Evolutionary conservation across 1,140 invertebrate genomes (phyloP), one percentile per base, ranked within the genome.

Genomic region (Cataglyphis hispanica): DNA sequence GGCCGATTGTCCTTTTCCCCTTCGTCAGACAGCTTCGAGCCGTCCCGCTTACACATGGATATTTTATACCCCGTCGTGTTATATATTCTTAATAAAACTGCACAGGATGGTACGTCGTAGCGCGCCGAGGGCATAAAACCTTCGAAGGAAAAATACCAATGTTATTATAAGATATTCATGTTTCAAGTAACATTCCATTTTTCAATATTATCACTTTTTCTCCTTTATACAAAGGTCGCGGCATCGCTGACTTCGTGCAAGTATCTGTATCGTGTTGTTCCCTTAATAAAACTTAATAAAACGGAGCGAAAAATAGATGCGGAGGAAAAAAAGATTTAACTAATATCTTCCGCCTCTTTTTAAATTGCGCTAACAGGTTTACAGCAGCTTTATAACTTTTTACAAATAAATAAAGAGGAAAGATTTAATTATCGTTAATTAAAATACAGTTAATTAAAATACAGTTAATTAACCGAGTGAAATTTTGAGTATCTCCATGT

Each of bases 31-130:
- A 25, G 43, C 63, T 37, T 13, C 22, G 64, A 69, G 8, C 43
- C 61, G 27, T 10, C 46, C 46, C 10, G 63, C 46, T 80, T 40
- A 69, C 77, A 69, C 63, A 69, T 69, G 64, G 64, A 69, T 80
- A 80, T 80, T 80, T 80, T 80, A 80, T 80, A 37, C 25, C 22
- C 22, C 40, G 77, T 58, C 64, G 37, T 60, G 50, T 69, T 80
- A 80, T 58, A 69, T 80, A 69, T 69, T 80, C 77, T 80, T 80
- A 80, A 80, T 80, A 80, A 58, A 80, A 80, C 31, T 69, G 34
- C 34, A 37, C 77, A 1, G 64, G 34, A 34, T 40, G 34, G n/a
- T 69, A 69, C 19, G 64, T 80, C 53, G 46, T 50, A 50, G 46
- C 46, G 22, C 22, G 77, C 46, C 16, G 77, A 27, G 43, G 46